Evolutionary conservation across 2,113 vertebrate genomes (phyloP).

Genomic region (Lethenteron reissneri): DNA sequence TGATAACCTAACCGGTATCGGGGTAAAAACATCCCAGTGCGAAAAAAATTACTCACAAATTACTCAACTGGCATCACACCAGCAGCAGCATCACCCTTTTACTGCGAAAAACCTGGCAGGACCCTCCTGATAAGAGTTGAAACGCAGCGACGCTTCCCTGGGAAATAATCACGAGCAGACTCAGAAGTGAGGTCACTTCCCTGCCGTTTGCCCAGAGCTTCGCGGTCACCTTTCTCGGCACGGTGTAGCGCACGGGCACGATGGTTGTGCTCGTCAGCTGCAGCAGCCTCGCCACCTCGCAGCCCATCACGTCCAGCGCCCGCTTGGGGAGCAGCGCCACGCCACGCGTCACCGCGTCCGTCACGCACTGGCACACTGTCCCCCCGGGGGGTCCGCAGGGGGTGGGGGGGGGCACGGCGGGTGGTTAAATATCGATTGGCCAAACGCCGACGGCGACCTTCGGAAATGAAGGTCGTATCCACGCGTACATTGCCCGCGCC

Average conservation of each 20-base stretch:
- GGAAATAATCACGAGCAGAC: not conserved
- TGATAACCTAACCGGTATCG: too few species aligned
- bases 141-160: not conserved
- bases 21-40: too few species aligned
- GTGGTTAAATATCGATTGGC: too few species aligned
- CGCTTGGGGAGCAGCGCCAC: conserved; percentile 38
- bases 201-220: not conserved
- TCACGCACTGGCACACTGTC: conserved; percentile 62
- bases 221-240: conserved; percentile 60
- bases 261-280: conserved; percentile 55
- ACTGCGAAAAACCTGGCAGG: too few species aligned
- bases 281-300: conserved; percentile 57
- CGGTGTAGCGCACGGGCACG: conserved; percentile 50
- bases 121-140: too few species aligned
- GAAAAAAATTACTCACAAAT: too few species aligned
- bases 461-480: too few species aligned
- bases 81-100: too few species aligned
- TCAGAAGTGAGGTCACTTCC: not conserved
- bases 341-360: conserved; percentile 33
- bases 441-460: too few species aligned
- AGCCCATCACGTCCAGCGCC: conserved; percentile 43
- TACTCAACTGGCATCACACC: too few species aligned
- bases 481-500: too few species aligned
- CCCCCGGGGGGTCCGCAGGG: not conserved
- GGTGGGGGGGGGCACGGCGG: fast-evolving